Conservation (phyloP, 2,797 vertebrate species). For the Pangasius larnaudii region DNA sequence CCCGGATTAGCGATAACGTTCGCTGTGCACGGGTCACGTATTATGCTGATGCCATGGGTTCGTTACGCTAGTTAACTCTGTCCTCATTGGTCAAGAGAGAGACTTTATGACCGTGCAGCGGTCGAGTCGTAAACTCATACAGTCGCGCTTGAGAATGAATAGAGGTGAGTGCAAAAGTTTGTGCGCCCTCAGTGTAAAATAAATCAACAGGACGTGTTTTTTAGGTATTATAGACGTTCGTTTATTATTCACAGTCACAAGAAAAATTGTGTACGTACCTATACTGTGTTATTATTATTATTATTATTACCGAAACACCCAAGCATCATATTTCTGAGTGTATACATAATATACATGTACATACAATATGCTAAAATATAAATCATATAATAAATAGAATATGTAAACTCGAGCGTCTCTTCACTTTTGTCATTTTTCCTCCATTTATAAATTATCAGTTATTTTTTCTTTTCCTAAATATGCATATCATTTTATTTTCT, state of each 20-base stretch:
- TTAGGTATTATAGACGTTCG: background rate
- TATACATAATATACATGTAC: background rate
- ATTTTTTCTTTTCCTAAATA: background rate
- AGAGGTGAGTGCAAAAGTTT: background rate
- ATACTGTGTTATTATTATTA: background rate
- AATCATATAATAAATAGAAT: too few relatives aligned
- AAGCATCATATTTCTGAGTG: background rate
- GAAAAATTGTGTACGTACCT: background rate
- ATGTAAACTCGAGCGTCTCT: background rate
- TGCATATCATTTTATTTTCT: background rate
- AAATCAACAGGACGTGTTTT: background rate
- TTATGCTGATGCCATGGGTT: slow-evolving; percentile 41
- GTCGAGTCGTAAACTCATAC: background rate
- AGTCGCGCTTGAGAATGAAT: background rate
- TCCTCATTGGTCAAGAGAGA: slow-evolving; percentile 16
- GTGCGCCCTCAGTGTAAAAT: background rate
- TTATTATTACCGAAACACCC: background rate
- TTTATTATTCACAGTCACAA: background rate
- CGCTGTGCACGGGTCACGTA: background rate
- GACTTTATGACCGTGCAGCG: slow-evolving; percentile 26
- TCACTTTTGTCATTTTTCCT: background rate
- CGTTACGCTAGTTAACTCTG: slow-evolving; percentile 21
- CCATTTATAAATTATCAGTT: background rate
- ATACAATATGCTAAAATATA: too few relatives aligned
- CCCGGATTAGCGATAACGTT: slow-evolving; percentile 22